Base-by-base conservation (phyloP, 1,140 invertebrate genomes). In the Asobara japonica region DNA sequence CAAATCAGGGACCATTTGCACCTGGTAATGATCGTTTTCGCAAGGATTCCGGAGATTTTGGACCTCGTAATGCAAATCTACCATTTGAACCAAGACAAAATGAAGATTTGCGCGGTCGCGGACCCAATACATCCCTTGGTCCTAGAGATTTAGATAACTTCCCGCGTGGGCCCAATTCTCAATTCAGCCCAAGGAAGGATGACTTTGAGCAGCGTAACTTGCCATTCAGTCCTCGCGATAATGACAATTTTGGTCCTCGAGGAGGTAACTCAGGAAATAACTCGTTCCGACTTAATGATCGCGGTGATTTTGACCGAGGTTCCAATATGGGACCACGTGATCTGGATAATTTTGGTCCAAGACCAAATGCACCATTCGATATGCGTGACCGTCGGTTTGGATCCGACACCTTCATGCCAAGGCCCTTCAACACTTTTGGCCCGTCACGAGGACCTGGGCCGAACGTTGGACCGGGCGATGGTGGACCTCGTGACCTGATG, bases 121-220 rank as follows among this genome's bases (percentile, higher is more conserved):
- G 75, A 67, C 76, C 78, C n/a, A 79, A 80, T 69, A 77, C 75
- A 18, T 74, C 74, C 2, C 69, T 76, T 69, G 69, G 60, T 2
- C 69, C 76, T 3, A 65, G 76, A 75, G 78, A 76, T 11, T 65
- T 30, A 5, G 29, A 64, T 27, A 16, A 73, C 74, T 72, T 72
- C 16, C 48, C 48, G 0, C 70, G 64, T 29, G 70, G 66, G 13
- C 33, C 71, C 0, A 27, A 10, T 62, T 76, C 41, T 13, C 41
- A 45, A 18, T 45, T 72, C 41, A 66, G 69, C 38, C 65, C 72
- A 18, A n/a, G 66, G 22, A 41, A 64, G 8, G 29, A 22, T 38
- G 45, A 68, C 56, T 69, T 68, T n/a, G 68, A 68, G 7, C 68
- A 68, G 7, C 25, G 62, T 41, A 66, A 33, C 16, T 48, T 45